Evolutionary conservation across 2,797 vertebrate species (phyloP), one percentile per base, ranked within the genome.

Genomic region (Pangasius djambal): DNA sequence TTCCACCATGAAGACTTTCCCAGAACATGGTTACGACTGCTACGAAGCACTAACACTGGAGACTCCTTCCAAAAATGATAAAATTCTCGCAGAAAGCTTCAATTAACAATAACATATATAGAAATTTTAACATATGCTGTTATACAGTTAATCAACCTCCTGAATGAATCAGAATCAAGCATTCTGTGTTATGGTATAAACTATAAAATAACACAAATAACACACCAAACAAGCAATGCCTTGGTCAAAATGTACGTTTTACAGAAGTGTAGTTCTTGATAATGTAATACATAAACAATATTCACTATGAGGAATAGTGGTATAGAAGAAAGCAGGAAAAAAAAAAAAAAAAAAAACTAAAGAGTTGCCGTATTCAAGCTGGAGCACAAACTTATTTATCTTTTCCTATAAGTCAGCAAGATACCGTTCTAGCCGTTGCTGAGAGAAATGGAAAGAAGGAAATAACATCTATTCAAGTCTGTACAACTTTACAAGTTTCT

Each of bases 401-500:
- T 92, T 91, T 88, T 79, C 91, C n/a, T 91, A 93, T 93, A 91
- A 95, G 90, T 96, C 95, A 94, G 95, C 94, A 95, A 93, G 90
- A 95, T 67, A 77, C 34, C 83, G 88, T 89, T 92, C 88, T 83
- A 92, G 93, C 91, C 93, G 93, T 95, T 95, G 94, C 87, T 52
- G 22, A 87, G 92, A 93, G 67, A 85, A 70, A 93, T 94, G 94
- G 63, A 78, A 83, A 84, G 72, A 88, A 84, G 86, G 28, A 78
- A 81, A 81, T 37, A 87, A 88, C 90, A 94, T 93, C 95, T 96
- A 96, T 94, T 94, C 90, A 87, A 92, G 94, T 96, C 95, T 96
- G 95, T 95, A 96, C 96, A 96, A 92, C 93, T 93, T 93, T 95
- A 95, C 94, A 94, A 96, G 95, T 96, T 95, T 90, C 83, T 95